Percentiles rank a stretch among this genome's conserved stretches.
Conservation (phyloP, 2,888 invertebrate genomes). For the Microlaimidae sp. region DNA sequence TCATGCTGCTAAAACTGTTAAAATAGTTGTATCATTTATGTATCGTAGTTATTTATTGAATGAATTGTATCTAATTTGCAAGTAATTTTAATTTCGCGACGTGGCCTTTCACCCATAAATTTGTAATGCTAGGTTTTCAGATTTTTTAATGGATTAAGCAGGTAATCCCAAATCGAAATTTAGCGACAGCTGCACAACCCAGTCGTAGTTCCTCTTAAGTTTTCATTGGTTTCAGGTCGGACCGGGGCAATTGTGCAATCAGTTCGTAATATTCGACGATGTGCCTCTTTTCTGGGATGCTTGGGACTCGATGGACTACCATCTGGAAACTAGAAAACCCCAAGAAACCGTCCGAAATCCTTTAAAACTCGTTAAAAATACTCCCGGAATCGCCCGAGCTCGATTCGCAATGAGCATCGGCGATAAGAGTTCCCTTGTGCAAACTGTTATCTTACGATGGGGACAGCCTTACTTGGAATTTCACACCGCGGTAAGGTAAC, state of each 20-base stretch:
- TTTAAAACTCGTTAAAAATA: not conserved
- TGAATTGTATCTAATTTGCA: too few species aligned
- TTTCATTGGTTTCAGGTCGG: too few species aligned
- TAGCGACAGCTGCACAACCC: too few species aligned
- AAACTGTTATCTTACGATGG: not conserved
- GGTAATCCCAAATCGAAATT: too few species aligned
- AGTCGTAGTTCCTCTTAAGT: too few species aligned
- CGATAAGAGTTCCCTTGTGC: constrained; percentile 3
- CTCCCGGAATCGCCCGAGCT: not conserved
- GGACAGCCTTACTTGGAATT: constrained; percentile 8
- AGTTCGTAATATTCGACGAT: constrained; percentile 42
- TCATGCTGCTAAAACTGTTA: too few species aligned
- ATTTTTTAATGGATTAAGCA: too few species aligned
- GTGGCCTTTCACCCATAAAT: too few species aligned
- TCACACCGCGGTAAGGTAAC: constrained; percentile 32
- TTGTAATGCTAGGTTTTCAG: too few species aligned
- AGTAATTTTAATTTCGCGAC: too few species aligned
- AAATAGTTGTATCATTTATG: too few species aligned
- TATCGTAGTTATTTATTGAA: too few species aligned
- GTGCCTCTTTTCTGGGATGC: constrained; percentile 45
- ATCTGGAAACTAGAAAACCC: constrained; percentile 39
- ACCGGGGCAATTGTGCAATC: constrained; percentile 28
- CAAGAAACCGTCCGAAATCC: constrained; percentile 7
- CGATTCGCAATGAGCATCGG: not conserved
- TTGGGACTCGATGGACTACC: constrained; percentile 46